phyloP scores from a whole-genome alignment of 2,888 invertebrate genomes.

The Idaea aversata region DNA sequence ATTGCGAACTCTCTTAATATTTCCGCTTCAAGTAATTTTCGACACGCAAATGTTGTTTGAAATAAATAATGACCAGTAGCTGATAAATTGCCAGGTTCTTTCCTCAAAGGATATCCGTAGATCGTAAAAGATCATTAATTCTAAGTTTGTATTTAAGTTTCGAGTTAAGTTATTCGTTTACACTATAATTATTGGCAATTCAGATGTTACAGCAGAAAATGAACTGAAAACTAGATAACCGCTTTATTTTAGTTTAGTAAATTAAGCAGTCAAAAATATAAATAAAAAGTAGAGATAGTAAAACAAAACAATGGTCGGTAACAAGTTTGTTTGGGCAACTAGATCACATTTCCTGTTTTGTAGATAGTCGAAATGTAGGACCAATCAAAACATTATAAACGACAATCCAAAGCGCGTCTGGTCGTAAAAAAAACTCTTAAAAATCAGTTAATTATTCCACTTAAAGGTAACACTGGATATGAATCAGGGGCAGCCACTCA shows the following conservation, averaged over 20 bases:
- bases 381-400: not conserved
- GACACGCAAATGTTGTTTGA: constrained; percentile 62
- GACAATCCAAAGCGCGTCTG: not conserved
- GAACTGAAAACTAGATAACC: not conserved
- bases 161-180: constrained; percentile 9
- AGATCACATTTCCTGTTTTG: not conserved
- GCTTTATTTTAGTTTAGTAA: not conserved
- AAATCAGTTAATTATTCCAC: constrained; percentile 40
- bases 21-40: constrained; percentile 60
- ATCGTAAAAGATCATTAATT: constrained; percentile 63
- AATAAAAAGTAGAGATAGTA: not conserved
- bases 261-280: not conserved
- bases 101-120: constrained; percentile 72
- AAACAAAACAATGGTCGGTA: not conserved
- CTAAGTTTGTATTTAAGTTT: constrained; percentile 46
- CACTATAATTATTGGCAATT: not conserved
- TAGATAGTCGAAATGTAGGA: not conserved
- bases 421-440: constrained; percentile 15
- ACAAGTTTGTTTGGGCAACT: too few relatives aligned
- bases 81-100: constrained; percentile 47
- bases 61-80: constrained; percentile 64
- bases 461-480: constrained; percentile 41
- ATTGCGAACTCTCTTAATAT: constrained; percentile 42
- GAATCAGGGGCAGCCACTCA: constrained; percentile 52
- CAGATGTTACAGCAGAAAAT: not conserved